Conservation (phyloP, 2,797 vertebrate genomes). For the Loris lydekkerianus region DNA sequence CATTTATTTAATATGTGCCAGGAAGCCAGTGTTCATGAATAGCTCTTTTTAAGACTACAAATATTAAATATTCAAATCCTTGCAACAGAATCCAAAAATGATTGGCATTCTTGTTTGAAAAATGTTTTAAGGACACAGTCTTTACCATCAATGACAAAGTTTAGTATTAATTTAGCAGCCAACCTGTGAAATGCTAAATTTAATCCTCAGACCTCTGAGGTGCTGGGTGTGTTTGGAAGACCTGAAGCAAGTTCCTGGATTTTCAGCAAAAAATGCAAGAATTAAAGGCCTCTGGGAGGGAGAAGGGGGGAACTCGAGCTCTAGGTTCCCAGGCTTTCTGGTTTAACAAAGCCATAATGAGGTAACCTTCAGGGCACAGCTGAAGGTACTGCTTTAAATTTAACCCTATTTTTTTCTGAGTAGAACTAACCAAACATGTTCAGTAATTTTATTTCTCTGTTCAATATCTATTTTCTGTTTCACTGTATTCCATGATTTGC, state of each 20-base stretch:
- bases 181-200: slow-evolving; percentile 38
- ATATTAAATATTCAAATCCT: slow-evolving; percentile 38
- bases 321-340: slow-evolving; percentile 13
- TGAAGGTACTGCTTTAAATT: slow-evolving; percentile 55
- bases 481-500: not conserved
- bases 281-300: not conserved
- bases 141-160: not conserved
- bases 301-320: not conserved
- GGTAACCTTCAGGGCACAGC: not conserved
- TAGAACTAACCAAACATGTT: slow-evolving; percentile 16
- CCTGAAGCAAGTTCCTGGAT: not conserved
- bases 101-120: slow-evolving; percentile 47
- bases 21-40: not conserved
- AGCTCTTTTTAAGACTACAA: slow-evolving; percentile 35
- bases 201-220: slow-evolving; percentile 30
- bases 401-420: not conserved
- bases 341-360: slow-evolving; percentile 9
- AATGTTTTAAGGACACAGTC: slow-evolving; percentile 36
- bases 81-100: slow-evolving; percentile 10
- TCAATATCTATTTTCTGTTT: not conserved
- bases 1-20: slow-evolving; percentile 14
- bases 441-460: slow-evolving; percentile 17
- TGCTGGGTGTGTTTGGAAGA: slow-evolving; percentile 16
- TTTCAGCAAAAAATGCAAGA: slow-evolving; percentile 45
- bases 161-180: not conserved